A percentile compares a stretch with the other conserved stretches of the same genome.
These are phyloP conservation scores for Zoanthus gigantus DNA, from an alignment of 92 coral and sea anemone genomes.

Conservation along the genomic window DNA sequence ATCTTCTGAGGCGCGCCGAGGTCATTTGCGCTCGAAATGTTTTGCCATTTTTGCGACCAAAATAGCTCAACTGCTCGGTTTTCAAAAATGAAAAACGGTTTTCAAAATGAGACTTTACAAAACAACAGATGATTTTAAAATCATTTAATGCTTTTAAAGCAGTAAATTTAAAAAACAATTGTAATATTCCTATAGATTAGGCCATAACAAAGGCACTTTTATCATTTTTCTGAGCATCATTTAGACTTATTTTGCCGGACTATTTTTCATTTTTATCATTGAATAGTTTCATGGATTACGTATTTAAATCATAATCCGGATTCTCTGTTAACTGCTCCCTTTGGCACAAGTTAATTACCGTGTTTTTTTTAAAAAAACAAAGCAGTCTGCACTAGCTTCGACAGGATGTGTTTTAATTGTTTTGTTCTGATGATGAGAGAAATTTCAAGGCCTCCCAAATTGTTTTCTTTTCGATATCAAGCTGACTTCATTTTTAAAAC, in stretches of 20 bases:
- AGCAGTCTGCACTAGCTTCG: neutral
- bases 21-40: too few species aligned
- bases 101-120: too few species aligned
- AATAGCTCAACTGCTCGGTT: too few species aligned
- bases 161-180: neutral
- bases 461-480: neutral
- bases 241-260: neutral
- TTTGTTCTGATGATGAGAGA: neutral
- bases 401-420: neutral
- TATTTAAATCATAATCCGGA: neutral
- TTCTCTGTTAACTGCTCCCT: neutral
- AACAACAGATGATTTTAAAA: too few species aligned
- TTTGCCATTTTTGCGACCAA: too few species aligned
- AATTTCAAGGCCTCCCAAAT: neutral
- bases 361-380: neutral
- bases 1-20: too few species aligned
- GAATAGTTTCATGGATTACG: conserved; percentile 1
- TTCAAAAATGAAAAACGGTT: too few species aligned
- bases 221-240: neutral
- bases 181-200: neutral
- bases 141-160: neutral
- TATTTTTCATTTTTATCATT: neutral
- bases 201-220: neutral
- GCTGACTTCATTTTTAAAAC: neutral
- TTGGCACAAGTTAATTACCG: neutral